Evolutionary conservation across 2,113 vertebrate species (phyloP), one percentile per base, ranked within the genome.

Genomic region (Antennarius striatus): DNA sequence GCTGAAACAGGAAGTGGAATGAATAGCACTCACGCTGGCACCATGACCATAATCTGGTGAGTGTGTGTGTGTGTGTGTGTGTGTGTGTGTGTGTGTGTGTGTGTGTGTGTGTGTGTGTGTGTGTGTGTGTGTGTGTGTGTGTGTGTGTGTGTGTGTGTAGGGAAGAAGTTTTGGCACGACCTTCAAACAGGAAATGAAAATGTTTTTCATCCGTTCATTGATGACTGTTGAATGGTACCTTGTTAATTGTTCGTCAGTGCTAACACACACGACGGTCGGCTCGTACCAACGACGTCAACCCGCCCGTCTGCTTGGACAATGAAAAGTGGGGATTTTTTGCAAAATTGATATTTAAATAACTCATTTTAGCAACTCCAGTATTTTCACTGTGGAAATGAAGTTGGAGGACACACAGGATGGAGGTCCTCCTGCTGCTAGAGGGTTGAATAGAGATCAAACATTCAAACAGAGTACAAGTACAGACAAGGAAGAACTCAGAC

Each of bases 1-100:
- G 81, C 83, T 85, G 77, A 86, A 87, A 84, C 71, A 86, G 89
- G 88, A 87, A 90, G 82, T 81, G 5, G 72, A 55, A 48, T 91
- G 85, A 91, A 92, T 84, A 69, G 84, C 29, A 36, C 60, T 80
- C 85, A 83, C 29, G 70, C 85, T 80, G 86, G 87, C 68, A 45
- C 55, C 68, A 63, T 76, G 68, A 79, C 67, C 57, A 63, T 83
- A 85, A 89, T 88, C 79, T 80, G 73, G 53, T 76, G 68, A 64
- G 78, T 66, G 68, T 68, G 78, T 66, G 68, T 65, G 50, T 17
- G 16, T 10, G 46, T 43, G 71, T 71, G 39, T 62, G 15, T 43
- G 15, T 15, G 15, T 62, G 52, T 40, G 28, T 6, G 8, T 7
- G 7, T 11, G 49, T 16, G 71, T 71, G 39, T 62, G 15, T 43